A percentile compares a stretch with the other conserved stretches of the same genome.
Conservation (phyloP, 1,140 invertebrate species). For the Batillaria attramentaria region DNA sequence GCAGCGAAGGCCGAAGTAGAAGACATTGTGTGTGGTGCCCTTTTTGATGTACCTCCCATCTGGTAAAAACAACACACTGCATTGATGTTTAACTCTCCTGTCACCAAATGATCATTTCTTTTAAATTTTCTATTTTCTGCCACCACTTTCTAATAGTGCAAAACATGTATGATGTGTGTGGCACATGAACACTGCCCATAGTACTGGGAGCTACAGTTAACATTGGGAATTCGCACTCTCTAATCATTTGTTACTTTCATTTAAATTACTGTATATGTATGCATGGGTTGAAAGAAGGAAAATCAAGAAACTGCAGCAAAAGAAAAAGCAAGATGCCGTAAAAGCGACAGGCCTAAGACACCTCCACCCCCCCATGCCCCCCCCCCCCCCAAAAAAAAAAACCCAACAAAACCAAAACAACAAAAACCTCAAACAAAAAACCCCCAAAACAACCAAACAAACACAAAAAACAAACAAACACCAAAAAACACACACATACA, state of each 20-base stretch:
- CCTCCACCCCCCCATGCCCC: too few relatives aligned
- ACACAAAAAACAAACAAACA: not conserved
- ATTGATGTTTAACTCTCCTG: not conserved
- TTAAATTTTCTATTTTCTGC: not conserved
- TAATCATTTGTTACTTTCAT: not conserved
- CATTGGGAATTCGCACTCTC: not conserved
- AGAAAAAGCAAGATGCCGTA: too few relatives aligned
- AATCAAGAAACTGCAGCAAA: too few relatives aligned
- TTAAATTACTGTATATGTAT: too few relatives aligned
- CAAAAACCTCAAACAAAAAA: too few relatives aligned
- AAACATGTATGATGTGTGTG: not conserved
- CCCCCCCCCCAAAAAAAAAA: too few relatives aligned
- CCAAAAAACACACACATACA: not conserved
- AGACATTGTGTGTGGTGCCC: not conserved
- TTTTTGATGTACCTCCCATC: constrained; percentile 6
- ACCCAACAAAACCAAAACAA: too few relatives aligned
- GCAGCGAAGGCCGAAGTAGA: not conserved
- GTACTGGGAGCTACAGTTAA: not conserved
- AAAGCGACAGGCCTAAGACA: too few relatives aligned
- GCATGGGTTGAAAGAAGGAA: too few relatives aligned
- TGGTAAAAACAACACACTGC: not conserved
- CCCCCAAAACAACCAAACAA: too few relatives aligned
- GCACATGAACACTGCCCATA: not conserved
- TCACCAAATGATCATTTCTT: too few relatives aligned
- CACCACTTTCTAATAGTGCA: not conserved